Base-by-base conservation (phyloP, 2,888 invertebrate species). In the Erynnis tages region DNA sequence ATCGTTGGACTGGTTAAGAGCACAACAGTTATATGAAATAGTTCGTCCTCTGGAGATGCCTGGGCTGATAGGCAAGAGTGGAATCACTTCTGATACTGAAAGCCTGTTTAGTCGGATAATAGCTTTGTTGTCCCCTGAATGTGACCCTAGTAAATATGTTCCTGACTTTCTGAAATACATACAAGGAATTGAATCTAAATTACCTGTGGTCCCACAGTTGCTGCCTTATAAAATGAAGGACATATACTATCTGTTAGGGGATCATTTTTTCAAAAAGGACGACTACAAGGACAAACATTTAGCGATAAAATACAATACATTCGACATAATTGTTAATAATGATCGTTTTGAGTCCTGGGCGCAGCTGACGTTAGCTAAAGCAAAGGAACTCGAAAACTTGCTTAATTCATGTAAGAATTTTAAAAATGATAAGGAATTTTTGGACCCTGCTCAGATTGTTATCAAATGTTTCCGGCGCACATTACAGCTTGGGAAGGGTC, bases 291-390 rank as follows among this genome's bases (percentile, higher is more conserved):
- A 97, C 17, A 92, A 93, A 71, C 95, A 97, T 19, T 91, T 93
- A 71, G 95, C 97, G 7, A 91, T 95, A 1, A 94, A 94, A 67
- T 97, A 94, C 77, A 98, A 97, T 73, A 91, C 94, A 49, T 85
- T 94, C 63, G 98, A 98, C 81, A 87, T 98, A 16, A 93, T 95
- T 58, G 91, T 96, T 21, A 95, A 95, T 78, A 95, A 93, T 1
- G 86, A 91, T 46, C 91, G 98, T 44, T 91, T 97, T 54, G 97
- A 97, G 82, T 96, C 98, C 0, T 98, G 98, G 98, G 97, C 97
- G 1, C 95, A 96, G 47, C 92, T 98, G 74, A 96, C 97, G 0
- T 88, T 98, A 56, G 93, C 95, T 0, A 94, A 94, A 69, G 93
- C 92, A 2, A 92, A 94, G 53, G 92, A 93, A 67, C 91, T 98